Conservation (phyloP, 2,797 vertebrate genomes). For the Spondyliosoma cantharus region DNA sequence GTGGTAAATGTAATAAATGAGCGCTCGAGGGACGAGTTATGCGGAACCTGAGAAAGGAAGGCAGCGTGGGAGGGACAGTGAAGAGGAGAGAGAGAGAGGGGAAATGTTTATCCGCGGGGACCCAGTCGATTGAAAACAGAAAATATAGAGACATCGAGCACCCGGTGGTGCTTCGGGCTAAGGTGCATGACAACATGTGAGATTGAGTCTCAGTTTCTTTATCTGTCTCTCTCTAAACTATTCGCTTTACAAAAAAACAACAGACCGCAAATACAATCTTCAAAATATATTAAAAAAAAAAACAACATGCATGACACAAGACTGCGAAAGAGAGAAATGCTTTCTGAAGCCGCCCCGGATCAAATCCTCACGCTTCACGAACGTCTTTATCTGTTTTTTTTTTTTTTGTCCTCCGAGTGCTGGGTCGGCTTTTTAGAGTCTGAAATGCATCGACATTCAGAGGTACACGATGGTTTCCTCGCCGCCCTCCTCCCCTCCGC, state of each 20-base stretch:
- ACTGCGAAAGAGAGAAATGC: constrained; percentile 6
- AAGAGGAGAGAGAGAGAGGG: not conserved
- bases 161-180: constrained; percentile 47
- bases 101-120: constrained; percentile 28
- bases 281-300: constrained; percentile 16
- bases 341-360: constrained; percentile 10
- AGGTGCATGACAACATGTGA: constrained; percentile 63
- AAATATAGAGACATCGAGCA: constrained; percentile 50
- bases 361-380: constrained; percentile 8
- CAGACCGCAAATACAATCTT: constrained; percentile 10
- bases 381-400: constrained; percentile 15
- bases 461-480: constrained; percentile 89
- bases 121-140: constrained; percentile 35
- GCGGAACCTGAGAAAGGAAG: constrained; percentile 35
- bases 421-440: constrained; percentile 12
- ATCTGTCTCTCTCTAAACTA: constrained; percentile 20
- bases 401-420: constrained; percentile 11
- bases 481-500: constrained; percentile 77
- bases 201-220: constrained; percentile 28
- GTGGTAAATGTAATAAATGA: constrained; percentile 65
- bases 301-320: not conserved
- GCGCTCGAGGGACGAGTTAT: constrained; percentile 39
- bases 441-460: constrained; percentile 63
- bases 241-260: not conserved
- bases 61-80: not conserved